phyloP scores from a whole-genome alignment of 1,140 invertebrate species.

The Drosophila baimaii region DNA sequence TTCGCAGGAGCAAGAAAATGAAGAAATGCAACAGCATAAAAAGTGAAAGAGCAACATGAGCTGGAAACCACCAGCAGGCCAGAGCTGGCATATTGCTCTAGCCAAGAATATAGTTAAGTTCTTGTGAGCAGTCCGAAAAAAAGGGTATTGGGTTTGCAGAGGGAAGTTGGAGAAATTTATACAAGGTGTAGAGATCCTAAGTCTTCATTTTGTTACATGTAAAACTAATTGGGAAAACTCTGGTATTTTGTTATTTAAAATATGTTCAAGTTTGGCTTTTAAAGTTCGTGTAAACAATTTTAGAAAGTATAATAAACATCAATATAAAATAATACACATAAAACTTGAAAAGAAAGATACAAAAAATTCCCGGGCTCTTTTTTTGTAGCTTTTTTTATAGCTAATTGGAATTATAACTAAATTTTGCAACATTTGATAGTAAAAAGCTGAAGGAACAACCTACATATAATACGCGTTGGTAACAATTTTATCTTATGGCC shows the following conservation, averaged over 20 bases:
- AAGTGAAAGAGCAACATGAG: conserved; percentile 37
- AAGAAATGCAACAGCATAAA: conserved; percentile 68
- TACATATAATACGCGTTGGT: not conserved
- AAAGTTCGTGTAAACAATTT: not conserved
- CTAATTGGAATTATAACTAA: not conserved
- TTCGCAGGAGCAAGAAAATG: conserved; percentile 46
- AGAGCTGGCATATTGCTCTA: conserved; percentile 22
- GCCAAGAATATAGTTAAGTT: conserved; percentile 36
- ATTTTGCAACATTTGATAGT: not conserved
- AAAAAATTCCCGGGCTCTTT: not conserved
- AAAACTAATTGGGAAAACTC: not conserved
- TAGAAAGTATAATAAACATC: not conserved
- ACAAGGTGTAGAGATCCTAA: too few relatives aligned
- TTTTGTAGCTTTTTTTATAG: not conserved
- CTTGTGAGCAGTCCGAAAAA: not conserved
- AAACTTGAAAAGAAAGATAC: not conserved
- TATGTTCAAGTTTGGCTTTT: too few relatives aligned
- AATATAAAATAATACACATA: not conserved
- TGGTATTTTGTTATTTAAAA: too few relatives aligned
- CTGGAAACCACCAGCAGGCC: conserved; percentile 8
- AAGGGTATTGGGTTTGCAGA: conserved; percentile 17
- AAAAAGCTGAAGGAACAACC: not conserved
- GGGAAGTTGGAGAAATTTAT: not conserved
- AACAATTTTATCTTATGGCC: conserved; percentile 5
- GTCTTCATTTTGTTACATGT: too few relatives aligned